Evolutionary conservation across 1,140 invertebrate genomes (phyloP).

Genomic region (Hycleus cichorii): DNA sequence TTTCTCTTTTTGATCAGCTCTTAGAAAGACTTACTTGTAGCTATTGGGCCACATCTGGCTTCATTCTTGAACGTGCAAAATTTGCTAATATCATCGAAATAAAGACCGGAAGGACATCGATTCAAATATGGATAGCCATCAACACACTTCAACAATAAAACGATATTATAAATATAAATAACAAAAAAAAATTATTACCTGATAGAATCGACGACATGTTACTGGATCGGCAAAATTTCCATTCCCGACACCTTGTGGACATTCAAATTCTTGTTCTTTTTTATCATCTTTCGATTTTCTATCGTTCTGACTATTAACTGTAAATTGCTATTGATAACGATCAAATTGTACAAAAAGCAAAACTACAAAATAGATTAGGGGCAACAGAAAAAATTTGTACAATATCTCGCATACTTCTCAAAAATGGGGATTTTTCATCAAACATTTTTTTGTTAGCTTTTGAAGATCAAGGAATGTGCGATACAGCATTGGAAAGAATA

Average conservation of each 20-base stretch:
- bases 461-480: not conserved
- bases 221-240: constrained; percentile 87
- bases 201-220: constrained; percentile 81
- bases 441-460: not conserved
- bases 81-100: constrained; percentile 86
- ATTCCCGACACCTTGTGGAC: constrained; percentile 69
- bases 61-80: constrained; percentile 87
- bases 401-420: not conserved
- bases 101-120: constrained; percentile 79
- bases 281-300: constrained; percentile 38
- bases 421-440: not conserved
- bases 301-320: constrained; percentile 31
- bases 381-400: not conserved
- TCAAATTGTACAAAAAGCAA: not conserved
- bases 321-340: constrained; percentile 30
- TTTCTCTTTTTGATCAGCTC: too few species aligned
- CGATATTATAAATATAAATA: not conserved
- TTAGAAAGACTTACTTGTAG: constrained; percentile 62
- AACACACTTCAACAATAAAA: constrained; percentile 59
- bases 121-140: constrained; percentile 80
- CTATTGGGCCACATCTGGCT: constrained; percentile 81
- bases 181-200: constrained; percentile 46
- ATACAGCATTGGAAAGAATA: too few species aligned
- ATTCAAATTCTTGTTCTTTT: constrained; percentile 60
- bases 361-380: not conserved